These are phyloP conservation scores for Drosophila prostipennis DNA, from an alignment of 2,888 invertebrate species.

Conservation along the genomic window DNA sequence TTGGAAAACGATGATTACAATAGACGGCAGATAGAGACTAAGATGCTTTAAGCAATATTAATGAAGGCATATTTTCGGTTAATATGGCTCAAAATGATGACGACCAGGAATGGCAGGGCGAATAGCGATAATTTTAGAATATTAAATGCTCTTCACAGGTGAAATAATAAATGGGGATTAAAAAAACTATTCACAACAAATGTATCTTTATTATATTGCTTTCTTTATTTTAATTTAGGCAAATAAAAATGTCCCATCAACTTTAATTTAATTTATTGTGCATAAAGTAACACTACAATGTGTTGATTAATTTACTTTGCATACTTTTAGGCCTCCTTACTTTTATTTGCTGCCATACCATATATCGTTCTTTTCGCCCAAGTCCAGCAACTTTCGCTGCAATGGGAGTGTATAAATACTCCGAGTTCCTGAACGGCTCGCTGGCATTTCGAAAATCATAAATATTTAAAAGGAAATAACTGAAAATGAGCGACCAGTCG, in stretches of 20 bases:
- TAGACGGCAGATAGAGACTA: conserved; percentile 19
- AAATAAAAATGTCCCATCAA: not conserved
- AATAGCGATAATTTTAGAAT: not conserved
- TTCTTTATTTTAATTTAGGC: conserved; percentile 3
- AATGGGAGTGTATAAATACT: conserved; percentile 46
- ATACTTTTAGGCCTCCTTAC: conserved; percentile 1
- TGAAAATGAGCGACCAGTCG: conserved; percentile 50
- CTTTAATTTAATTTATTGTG: not conserved
- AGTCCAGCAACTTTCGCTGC: not conserved
- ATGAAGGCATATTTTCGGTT: conserved; percentile 24
- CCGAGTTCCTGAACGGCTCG: conserved; percentile 40
- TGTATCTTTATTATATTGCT: not conserved
- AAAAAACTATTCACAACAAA: not conserved
- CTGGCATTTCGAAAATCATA: conserved; percentile 72
- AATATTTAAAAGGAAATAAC: conserved; percentile 69
- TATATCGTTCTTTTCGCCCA: not conserved
- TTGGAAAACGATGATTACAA: conserved; percentile 14
- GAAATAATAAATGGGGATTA: not conserved
- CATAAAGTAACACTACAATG: not conserved
- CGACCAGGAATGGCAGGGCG: conserved; percentile 1
- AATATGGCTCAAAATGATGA: conserved; percentile 19
- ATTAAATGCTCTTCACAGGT: not conserved
- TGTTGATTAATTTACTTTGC: not conserved
- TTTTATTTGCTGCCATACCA: not conserved
- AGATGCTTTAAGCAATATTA: conserved; percentile 34